Conservation (phyloP, 2,113 vertebrate genomes). For the Xiphorhynchus elegans region DNA sequence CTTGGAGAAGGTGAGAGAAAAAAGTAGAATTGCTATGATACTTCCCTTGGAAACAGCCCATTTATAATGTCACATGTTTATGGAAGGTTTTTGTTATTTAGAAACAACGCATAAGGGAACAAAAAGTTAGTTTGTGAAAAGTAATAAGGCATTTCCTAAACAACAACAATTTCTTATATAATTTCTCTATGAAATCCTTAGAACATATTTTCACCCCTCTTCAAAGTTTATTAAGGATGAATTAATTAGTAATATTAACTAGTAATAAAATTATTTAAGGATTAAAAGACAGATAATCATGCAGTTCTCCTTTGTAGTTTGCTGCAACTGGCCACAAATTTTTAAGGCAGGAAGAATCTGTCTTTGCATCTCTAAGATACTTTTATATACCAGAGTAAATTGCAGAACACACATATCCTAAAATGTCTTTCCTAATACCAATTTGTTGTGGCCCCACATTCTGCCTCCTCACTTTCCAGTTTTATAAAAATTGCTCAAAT, state of each 20-base stretch:
- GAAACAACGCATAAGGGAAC: not conserved
- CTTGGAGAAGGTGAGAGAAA: constrained; percentile 84
- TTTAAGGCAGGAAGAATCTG: not conserved
- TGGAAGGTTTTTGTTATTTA: not conserved
- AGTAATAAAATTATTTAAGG: not conserved
- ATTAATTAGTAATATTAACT: not conserved
- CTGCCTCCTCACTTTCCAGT: not conserved
- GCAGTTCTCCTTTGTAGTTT: not conserved
- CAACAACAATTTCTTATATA: not conserved
- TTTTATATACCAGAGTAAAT: not conserved
- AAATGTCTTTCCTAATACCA: not conserved
- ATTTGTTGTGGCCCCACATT: not conserved
- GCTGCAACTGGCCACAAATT: not conserved
- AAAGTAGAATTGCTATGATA: not conserved
- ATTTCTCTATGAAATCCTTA: not conserved
- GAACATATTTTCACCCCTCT: not conserved
- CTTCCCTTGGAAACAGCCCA: not conserved
- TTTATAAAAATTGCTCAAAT: not conserved
- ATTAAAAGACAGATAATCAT: not conserved
- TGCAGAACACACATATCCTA: not conserved
- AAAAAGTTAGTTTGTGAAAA: not conserved
- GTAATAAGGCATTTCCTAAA: not conserved
- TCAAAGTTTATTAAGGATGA: not conserved
- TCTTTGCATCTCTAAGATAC: not conserved
- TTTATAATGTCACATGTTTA: not conserved